Conservation (phyloP, 2,797 vertebrate genomes). For the Mycteria americana region DNA sequence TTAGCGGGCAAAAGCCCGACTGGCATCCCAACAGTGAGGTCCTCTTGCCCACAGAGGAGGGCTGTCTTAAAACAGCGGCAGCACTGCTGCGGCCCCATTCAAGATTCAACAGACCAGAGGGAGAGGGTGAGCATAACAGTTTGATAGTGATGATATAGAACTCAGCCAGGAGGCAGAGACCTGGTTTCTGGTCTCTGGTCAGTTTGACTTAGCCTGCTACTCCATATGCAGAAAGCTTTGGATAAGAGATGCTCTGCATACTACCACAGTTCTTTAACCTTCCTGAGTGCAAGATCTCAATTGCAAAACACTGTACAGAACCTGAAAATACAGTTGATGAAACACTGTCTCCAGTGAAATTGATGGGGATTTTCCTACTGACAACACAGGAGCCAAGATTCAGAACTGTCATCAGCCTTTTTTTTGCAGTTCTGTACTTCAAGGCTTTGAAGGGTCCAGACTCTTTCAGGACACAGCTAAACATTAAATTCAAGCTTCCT, state of each 20-base stretch:
- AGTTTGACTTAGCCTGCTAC: background rate
- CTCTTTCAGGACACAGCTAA: background rate
- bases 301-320: background rate
- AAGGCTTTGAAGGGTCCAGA: background rate
- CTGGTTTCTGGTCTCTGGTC: background rate
- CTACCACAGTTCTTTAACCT: background rate
- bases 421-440: background rate
- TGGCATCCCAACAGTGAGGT: background rate
- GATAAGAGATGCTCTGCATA: background rate
- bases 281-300: background rate
- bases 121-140: background rate
- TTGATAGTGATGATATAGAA: background rate
- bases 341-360: background rate
- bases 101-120: background rate
- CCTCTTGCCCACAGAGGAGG: background rate
- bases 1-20: background rate
- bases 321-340: background rate
- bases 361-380: slow-evolving; percentile 11
- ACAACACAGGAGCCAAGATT: background rate
- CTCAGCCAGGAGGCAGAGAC: background rate
- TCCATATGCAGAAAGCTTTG: background rate
- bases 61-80: background rate
- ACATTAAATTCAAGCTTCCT: background rate
- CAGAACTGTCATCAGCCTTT: background rate
- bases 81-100: background rate